Evolutionary conservation across 2,113 vertebrate genomes (phyloP), one percentile per base, ranked within the genome.

Genomic region (Morone chrysops): DNA sequence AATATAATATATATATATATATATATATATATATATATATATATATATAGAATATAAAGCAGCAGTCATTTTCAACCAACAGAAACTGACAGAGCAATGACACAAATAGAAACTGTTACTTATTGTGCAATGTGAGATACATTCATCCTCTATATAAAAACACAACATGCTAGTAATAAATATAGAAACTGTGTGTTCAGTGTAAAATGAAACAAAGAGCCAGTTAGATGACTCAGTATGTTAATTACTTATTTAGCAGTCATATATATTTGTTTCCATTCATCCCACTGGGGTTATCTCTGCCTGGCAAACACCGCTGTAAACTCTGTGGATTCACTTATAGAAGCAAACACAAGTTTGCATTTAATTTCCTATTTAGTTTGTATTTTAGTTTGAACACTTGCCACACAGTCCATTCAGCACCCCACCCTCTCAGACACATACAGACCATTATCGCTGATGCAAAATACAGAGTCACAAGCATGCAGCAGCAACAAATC

Each of bases 311-410:
- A 25, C 4, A 2, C 18, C 43, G 47, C 60, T 41, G 16, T 13
- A 70, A 75, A 75, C 73, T 78, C 62, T 50, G 48, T 40, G 31
- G 50, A 61, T 62, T 75, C 50, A 66, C 41, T 62, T 54, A 59
- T 62, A 62, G 45, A 56, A 74, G 36, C 79, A 62, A 59, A 57
- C 48, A 67, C 47, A 72, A 7, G 36, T 68, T 62, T 13, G 12
- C 45, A 47, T 47, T 47, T 47, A 47, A 13, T 80, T 72, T 60
- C 43, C 70, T 31, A 25, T 81, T 74, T 56, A 41, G 66, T 83
- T 70, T 75, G 22, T 51, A 47, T 79, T 81, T 82, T 63, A 62
- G 31, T 72, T 81, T 63, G 40, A 79, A 66, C 71, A 10, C 72
- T 68, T 70, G 53, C 65, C 60, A 81, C 61, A 53, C 41, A 18